phyloP scores from a whole-genome alignment of 2,797 vertebrate genomes.

The Todus mexicanus region DNA sequence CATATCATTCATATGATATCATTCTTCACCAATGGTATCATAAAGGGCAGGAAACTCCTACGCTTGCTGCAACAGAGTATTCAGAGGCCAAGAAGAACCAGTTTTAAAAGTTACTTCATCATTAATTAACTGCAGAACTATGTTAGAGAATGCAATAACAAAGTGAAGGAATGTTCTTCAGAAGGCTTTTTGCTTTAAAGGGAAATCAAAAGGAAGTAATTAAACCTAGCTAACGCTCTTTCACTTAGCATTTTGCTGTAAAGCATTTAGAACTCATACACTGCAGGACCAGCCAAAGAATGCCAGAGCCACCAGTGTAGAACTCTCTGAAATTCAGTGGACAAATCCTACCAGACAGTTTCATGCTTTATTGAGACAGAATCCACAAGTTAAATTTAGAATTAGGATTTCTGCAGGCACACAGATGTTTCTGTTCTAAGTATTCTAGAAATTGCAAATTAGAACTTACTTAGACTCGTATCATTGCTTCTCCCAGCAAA shows the following conservation, averaged over 20 bases:
- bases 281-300: not conserved
- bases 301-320: not conserved
- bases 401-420: constrained; percentile 1
- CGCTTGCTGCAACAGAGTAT: not conserved
- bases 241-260: not conserved
- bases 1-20: too few relatives aligned
- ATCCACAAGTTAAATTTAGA: constrained; percentile 27
- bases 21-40: not conserved
- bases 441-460: constrained; percentile 32
- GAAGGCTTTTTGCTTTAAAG: not conserved
- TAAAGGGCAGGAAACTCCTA: not conserved
- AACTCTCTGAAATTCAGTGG: not conserved
- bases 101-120: not conserved
- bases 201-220: not conserved
- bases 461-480: not conserved
- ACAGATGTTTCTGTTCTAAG: constrained; percentile 1
- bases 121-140: not conserved
- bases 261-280: not conserved
- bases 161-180: not conserved
- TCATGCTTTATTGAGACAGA: not conserved
- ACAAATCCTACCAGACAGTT: not conserved
- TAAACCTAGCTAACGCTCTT: not conserved
- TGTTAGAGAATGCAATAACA: not conserved
- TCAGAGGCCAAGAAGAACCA: not conserved
- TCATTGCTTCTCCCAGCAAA: not conserved